These are phyloP conservation scores for Hydrolagus colliei DNA, from an alignment of 2,797 vertebrate genomes.

Conservation along the genomic window DNA sequence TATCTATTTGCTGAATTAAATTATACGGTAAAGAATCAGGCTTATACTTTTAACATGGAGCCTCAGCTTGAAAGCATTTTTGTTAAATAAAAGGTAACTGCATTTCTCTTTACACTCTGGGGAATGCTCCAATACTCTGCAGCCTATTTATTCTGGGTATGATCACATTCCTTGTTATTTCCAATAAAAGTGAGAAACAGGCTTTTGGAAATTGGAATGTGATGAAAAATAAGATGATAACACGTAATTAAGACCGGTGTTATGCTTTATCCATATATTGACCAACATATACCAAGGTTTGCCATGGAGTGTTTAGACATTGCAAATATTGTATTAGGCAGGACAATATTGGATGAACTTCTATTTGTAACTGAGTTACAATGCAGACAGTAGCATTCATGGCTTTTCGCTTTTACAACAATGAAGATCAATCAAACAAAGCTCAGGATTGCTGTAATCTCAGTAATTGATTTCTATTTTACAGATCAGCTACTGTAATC, in stretches of 20 bases:
- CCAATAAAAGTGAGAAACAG: not conserved
- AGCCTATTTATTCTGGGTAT: not conserved
- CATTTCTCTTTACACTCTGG: not conserved
- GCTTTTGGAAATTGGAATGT: not conserved
- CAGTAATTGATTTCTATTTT: conserved; percentile 25
- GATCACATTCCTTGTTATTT: not conserved
- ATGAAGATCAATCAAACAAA: not conserved
- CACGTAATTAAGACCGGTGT: not conserved
- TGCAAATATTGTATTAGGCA: not conserved
- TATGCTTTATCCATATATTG: conserved; percentile 17
- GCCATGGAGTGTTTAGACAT: not conserved
- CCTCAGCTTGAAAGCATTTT: not conserved
- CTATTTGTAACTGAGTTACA: not conserved
- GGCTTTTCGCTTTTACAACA: conserved; percentile 6
- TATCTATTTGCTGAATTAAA: not conserved
- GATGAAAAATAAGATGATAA: not conserved
- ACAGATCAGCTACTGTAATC: not conserved
- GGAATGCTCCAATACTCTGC: not conserved
- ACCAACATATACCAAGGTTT: not conserved
- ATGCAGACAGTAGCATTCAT: not conserved
- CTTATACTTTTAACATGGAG: not conserved
- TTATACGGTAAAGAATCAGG: not conserved
- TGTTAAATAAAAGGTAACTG: not conserved
- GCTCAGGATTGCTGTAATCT: not conserved
- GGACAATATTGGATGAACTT: conserved; percentile 7